Percentiles rank a stretch among this genome's conserved stretches.
These are phyloP conservation scores for Timandra comae DNA, from an alignment of 2,888 invertebrate species.

Conservation along the genomic window DNA sequence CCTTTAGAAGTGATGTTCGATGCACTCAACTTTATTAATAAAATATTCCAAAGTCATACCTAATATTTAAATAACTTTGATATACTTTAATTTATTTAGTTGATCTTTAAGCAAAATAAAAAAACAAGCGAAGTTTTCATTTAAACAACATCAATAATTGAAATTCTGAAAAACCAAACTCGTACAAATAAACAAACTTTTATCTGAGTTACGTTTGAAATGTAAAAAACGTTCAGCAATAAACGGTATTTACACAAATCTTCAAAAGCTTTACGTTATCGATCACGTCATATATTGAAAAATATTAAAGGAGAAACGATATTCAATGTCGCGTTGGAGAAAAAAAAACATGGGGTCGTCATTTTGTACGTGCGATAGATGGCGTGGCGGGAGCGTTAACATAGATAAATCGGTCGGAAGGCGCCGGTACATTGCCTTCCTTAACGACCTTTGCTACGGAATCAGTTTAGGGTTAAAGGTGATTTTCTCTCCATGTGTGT, in stretches of 20 bases:
- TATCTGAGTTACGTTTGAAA: too few species aligned
- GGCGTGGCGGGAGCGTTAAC: constrained; percentile 44
- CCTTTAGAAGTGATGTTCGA: too few species aligned
- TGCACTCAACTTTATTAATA: too few species aligned
- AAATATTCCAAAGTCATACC: too few species aligned
- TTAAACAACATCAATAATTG: too few species aligned
- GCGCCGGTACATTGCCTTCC: constrained; percentile 66
- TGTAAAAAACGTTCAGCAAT: constrained; percentile 7
- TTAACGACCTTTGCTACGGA: constrained; percentile 64
- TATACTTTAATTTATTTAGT: too few species aligned
- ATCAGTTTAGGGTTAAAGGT: constrained; percentile 69
- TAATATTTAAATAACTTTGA: too few species aligned
- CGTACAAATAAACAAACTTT: too few species aligned
- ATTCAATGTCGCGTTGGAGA: constrained; percentile 54
- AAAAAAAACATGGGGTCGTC: constrained; percentile 61
- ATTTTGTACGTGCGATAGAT: constrained; percentile 64
- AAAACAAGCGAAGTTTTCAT: too few species aligned
- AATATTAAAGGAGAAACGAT: constrained; percentile 60
- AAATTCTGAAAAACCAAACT: too few species aligned
- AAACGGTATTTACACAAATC: constrained; percentile 25
- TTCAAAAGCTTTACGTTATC: constrained; percentile 41
- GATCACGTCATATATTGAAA: constrained; percentile 57
- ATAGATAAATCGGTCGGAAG: constrained; percentile 63
- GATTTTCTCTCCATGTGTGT: constrained; percentile 47
- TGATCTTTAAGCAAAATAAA: too few species aligned